Percentiles rank a stretch among this genome's conserved stretches.
Conservation (phyloP, 2,797 vertebrate species). For the Naso thynnoides region DNA sequence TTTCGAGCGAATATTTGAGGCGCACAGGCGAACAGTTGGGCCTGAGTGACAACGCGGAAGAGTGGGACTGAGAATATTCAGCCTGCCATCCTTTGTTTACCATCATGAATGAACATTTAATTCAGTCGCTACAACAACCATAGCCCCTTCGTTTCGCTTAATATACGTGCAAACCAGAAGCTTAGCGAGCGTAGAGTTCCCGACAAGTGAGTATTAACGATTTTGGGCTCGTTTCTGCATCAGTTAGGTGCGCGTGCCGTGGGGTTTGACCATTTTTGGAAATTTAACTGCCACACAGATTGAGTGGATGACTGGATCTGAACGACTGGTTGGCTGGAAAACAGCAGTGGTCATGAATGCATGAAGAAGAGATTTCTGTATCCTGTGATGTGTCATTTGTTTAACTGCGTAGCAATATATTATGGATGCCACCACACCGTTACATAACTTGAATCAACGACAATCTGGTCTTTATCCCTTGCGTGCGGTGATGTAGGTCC, state of each 20-base stretch:
- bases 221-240: constrained; percentile 25
- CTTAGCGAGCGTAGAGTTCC: constrained; percentile 4
- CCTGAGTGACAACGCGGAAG: constrained; percentile 77
- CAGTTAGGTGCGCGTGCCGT: constrained; percentile 36
- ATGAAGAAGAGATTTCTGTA: constrained; percentile 1
- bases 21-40: constrained; percentile 43
- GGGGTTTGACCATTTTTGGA: constrained; percentile 71
- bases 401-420: constrained; percentile 60
- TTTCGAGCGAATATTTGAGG: constrained; percentile 16
- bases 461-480: constrained; percentile 53
- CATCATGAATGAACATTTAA: constrained; percentile 62
- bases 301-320: constrained; percentile 32
- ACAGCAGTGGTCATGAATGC: constrained; percentile 4
- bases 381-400: constrained; percentile 26
- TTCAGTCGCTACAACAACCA: constrained; percentile 52
- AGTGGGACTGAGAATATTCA: constrained; percentile 66
- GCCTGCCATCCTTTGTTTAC: constrained; percentile 81
- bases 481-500: constrained; percentile 9
- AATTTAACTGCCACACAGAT: constrained; percentile 46
- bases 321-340: constrained; percentile 30
- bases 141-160: background rate
- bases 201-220: constrained; percentile 50
- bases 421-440: constrained; percentile 62
- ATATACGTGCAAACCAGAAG: background rate
- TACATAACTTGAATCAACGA: constrained; percentile 72